Base-by-base conservation (phyloP, 2,113 vertebrate genomes). In the Chamaea fasciata region DNA sequence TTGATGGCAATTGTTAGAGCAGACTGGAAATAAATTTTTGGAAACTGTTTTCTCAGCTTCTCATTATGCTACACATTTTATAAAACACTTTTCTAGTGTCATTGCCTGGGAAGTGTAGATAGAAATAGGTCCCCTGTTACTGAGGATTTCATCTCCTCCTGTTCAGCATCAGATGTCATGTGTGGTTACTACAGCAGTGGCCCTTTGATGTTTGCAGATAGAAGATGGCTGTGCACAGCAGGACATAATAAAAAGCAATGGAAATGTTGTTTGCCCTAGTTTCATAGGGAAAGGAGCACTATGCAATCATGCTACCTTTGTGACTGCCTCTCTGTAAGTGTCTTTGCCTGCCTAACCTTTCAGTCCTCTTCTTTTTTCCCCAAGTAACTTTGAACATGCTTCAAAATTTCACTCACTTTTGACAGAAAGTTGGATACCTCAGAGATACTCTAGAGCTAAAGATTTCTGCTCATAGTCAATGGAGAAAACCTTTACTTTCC, bases 221-320 rank as follows among this genome's bases (percentile, higher is more conserved):
- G 73, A 92, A 92, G 80, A 84, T 78, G 89, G 86, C 56, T 87
- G 69, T 10, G 68, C 92, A 84, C 86, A 94, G 96, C 91, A 93
- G 94, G 89, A 89, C 62, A 49, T 35, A 87, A 87, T 75, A 75
- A 90, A 93, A 92, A 94, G 64, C 86, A 84, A 77, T 4, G n/a
- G 69, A 81, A 89, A 78, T n/a, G 8, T 39, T 89, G 91, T 78
- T 89, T 87, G 68, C 23, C 86, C 86, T 73, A 14, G 46, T 94
- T 96, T 92, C 47, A 75, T 28, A 83, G 35, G 83, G 90, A 95
- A 94, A 92, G 42, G 24, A 86, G 33, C 39, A 18, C 79, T 39
- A 0, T 59, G 68, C 9, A 57, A 13, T 39, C 67, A 13, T 13
- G 31, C 55, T 80, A 9, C 55, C 50, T 83, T 50, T 56, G 28